Evolutionary conservation across 1,140 invertebrate species (phyloP).

Genomic region (Macrotrachela quadricornifera): DNA sequence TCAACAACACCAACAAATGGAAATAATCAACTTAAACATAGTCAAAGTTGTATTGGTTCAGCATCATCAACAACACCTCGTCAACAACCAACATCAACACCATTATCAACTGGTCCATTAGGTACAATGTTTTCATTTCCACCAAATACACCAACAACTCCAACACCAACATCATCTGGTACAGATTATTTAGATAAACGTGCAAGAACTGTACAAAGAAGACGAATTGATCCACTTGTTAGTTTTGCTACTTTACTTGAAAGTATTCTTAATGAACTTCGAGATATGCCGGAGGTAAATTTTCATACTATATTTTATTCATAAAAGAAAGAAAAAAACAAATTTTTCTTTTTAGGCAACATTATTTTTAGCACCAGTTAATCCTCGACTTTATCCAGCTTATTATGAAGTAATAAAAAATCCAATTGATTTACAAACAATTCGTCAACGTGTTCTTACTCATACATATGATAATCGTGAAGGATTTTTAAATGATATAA

Average conservation of each 20-base stretch:
- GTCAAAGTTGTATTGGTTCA: background rate
- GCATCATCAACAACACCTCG: background rate
- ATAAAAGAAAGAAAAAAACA: background rate
- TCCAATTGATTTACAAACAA: constrained; percentile 91
- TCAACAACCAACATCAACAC: background rate
- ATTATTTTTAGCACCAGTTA: constrained; percentile 80
- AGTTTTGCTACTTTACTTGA: constrained; percentile 77
- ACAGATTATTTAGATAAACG: constrained; percentile 69
- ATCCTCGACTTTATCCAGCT: constrained; percentile 67
- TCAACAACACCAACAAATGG: too few species aligned
- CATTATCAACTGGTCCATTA: background rate
- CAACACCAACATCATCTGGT: background rate
- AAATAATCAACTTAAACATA: background rate
- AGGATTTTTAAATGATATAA: constrained; percentile 77
- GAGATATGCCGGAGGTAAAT: constrained; percentile 56
- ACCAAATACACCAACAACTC: background rate
- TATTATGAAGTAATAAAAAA: constrained; percentile 72
- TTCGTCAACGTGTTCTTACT: constrained; percentile 59
- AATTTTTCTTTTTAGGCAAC: constrained; percentile 33
- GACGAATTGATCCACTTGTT: constrained; percentile 85
- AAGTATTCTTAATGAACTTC: constrained; percentile 73
- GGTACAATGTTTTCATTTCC: background rate
- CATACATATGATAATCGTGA: constrained; percentile 79
- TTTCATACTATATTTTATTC: constrained; percentile 12
- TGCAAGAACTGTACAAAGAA: constrained; percentile 61